A percentile compares a stretch with the other conserved stretches of the same genome.
Conservation (phyloP, 2,888 invertebrate species). For the Lepidonotus clava region DNA sequence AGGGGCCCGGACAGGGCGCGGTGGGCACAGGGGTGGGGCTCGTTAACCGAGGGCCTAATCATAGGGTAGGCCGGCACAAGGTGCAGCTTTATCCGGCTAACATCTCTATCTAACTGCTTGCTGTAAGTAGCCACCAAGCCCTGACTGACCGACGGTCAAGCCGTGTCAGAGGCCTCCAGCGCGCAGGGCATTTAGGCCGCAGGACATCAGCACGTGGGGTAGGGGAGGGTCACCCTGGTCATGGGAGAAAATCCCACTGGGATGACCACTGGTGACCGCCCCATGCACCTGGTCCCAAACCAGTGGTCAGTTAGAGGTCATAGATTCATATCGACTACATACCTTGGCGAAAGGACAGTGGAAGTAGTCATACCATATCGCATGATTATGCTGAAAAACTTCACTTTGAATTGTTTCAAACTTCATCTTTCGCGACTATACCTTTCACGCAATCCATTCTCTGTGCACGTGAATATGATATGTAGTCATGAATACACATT, state of each 20-base stretch:
- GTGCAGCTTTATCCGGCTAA: slow-evolving; percentile 23
- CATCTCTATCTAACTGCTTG: slow-evolving; percentile 47
- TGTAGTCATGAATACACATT: too few species aligned
- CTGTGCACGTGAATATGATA: too few species aligned
- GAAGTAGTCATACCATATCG: slow-evolving; percentile 11
- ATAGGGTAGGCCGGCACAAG: not conserved
- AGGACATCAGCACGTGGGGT: slow-evolving; percentile 39
- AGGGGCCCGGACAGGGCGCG: not conserved
- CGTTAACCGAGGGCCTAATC: slow-evolving; percentile 27
- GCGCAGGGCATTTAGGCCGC: slow-evolving; percentile 30
- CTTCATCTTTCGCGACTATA: too few species aligned
- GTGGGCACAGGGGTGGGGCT: slow-evolving; percentile 3
- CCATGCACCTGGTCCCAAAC: slow-evolving; percentile 37
- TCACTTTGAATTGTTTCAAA: too few species aligned
- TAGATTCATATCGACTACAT: slow-evolving; percentile 22
- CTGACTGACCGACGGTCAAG: slow-evolving; percentile 25
- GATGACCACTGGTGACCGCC: slow-evolving; percentile 10
- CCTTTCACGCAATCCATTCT: too few species aligned
- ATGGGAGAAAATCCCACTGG: slow-evolving; percentile 18
- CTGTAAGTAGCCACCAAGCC: slow-evolving; percentile 46
- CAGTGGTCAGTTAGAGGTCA: slow-evolving; percentile 47
- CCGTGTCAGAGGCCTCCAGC: slow-evolving; percentile 27
- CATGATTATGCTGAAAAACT: not conserved
- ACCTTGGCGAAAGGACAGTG: too few species aligned
- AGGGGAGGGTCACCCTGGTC: slow-evolving; percentile 35